These are phyloP conservation scores for Eurois occulta DNA, from an alignment of 2,888 invertebrate species.

Conservation along the genomic window DNA sequence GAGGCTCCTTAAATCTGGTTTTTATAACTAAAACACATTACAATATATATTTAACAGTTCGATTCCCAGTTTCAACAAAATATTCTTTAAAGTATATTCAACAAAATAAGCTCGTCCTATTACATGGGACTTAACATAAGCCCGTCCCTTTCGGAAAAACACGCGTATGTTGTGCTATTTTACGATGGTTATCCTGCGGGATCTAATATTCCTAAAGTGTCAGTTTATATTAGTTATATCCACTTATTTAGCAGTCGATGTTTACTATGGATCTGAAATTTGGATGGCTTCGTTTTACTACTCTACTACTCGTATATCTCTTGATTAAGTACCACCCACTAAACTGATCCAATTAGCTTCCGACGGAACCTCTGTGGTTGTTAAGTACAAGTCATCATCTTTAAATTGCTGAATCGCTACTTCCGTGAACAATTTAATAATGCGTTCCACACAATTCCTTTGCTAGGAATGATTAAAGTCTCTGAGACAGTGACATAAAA, in stretches of 20 bases:
- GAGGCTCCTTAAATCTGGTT: background rate
- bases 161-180: background rate
- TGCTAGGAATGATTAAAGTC: constrained; percentile 48
- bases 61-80: background rate
- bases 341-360: constrained; percentile 36
- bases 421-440: constrained; percentile 51
- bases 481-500: constrained; percentile 23
- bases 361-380: constrained; percentile 4
- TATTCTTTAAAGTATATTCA: background rate
- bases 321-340: background rate
- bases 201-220: background rate
- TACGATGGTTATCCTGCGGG: background rate
- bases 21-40: background rate
- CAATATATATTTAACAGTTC: background rate
- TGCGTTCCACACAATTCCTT: constrained; percentile 43
- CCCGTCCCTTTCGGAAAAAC: background rate
- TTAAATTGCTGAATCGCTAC: constrained; percentile 48
- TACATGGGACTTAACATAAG: background rate
- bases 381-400: constrained; percentile 18
- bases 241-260: constrained; percentile 2
- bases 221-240: background rate
- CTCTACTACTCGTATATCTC: constrained; percentile 18
- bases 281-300: background rate
- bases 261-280: constrained; percentile 11
- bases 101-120: background rate